Evolutionary conservation across 2,113 vertebrate species (phyloP).

Genomic region (Microcebus murinus): DNA sequence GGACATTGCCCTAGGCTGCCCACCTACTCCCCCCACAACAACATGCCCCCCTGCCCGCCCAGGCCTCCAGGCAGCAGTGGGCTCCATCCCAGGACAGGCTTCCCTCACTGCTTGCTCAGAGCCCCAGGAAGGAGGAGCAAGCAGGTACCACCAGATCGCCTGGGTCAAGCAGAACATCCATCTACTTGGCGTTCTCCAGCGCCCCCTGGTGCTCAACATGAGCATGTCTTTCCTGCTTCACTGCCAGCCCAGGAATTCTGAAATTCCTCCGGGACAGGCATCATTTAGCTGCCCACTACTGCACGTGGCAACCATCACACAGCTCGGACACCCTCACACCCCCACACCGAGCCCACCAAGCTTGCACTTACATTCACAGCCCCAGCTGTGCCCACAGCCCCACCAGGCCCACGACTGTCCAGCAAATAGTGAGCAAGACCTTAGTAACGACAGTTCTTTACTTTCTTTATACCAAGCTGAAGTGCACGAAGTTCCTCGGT

Average conservation of each 20-base stretch:
- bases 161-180: no score
- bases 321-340: background rate
- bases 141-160: background rate
- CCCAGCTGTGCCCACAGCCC: background rate
- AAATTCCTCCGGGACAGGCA: background rate
- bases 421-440: background rate
- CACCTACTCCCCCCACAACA: background rate
- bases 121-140: background rate
- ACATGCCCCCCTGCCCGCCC: accelerated
- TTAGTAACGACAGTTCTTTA: background rate
- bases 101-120: background rate
- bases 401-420: background rate
- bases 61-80: background rate
- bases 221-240: background rate
- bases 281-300: background rate
- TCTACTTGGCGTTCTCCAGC: background rate
- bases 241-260: background rate
- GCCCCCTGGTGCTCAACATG: constrained; percentile 63
- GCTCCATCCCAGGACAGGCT: background rate
- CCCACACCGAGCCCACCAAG: background rate
- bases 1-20: background rate
- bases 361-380: background rate
- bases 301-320: background rate
- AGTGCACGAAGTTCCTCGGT: background rate
- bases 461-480: background rate